Conservation (phyloP, 23 tunicate genomes). For the Styela clava region DNA sequence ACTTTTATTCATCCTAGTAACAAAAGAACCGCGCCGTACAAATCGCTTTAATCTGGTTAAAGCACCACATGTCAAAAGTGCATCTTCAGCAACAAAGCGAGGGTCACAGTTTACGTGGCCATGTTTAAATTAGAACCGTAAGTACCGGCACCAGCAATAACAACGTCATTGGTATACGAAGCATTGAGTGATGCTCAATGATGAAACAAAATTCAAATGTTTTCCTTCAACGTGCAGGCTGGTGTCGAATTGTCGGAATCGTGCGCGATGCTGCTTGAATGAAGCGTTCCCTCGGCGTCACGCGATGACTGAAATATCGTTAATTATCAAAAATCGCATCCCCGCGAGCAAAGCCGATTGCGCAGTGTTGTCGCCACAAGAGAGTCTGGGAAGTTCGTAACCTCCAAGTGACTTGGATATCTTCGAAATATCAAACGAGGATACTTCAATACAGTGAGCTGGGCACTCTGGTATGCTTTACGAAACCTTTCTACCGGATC, state of each 20-base stretch:
- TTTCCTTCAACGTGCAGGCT: not conserved
- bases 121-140: not conserved
- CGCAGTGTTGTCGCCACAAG: not conserved
- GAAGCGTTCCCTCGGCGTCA: slow-evolving; percentile 9
- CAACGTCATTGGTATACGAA: not conserved
- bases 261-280: not conserved
- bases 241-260: not conserved
- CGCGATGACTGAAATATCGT: slow-evolving; percentile 16
- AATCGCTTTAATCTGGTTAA: not conserved
- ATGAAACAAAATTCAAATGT: not conserved
- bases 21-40: not conserved
- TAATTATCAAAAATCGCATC: not conserved
- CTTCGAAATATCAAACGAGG: not conserved
- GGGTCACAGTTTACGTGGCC: not conserved
- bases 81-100: not conserved
- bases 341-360: not conserved
- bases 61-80: not conserved
- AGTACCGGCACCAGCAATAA: not conserved
- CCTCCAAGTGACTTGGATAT: not conserved
- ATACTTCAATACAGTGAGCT: not conserved
- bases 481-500: not conserved
- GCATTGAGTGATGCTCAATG: not conserved
- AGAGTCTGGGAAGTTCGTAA: not conserved
- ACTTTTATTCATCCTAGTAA: not conserved
- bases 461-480: not conserved